Conservation (phyloP, 92 coral and sea anemone species). For the Epizoanthus ramosus region DNA sequence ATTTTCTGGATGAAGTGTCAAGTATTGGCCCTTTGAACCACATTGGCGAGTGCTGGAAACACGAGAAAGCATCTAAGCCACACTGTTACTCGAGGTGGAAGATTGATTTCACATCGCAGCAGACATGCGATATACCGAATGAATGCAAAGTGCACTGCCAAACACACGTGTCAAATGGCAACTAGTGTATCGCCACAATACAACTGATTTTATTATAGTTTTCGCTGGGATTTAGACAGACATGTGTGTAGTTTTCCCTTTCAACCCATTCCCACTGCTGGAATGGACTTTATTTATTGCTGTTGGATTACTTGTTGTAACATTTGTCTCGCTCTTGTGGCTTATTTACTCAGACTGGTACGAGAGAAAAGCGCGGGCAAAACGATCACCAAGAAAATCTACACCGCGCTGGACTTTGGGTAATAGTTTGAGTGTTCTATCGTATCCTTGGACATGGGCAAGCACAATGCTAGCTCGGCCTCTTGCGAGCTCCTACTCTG, state of each 20-base stretch:
- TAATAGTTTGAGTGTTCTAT: constrained; percentile 25
- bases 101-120: background rate
- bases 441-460: constrained; percentile 59
- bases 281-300: constrained; percentile 75
- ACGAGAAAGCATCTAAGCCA: background rate
- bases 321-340: constrained; percentile 46
- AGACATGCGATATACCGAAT: background rate
- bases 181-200: background rate
- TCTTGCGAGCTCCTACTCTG: constrained; percentile 57
- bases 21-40: constrained; percentile 36
- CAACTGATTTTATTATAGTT: background rate
- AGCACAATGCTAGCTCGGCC: constrained; percentile 67
- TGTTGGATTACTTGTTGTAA: constrained; percentile 62
- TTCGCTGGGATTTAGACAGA: constrained; percentile 10
- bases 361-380: constrained; percentile 33
- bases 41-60: background rate
- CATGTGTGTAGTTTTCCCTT: constrained; percentile 87
- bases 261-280: constrained; percentile 76
- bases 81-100: constrained; percentile 6
- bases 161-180: background rate
- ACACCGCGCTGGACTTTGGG: constrained; percentile 45
- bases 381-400: constrained; percentile 26
- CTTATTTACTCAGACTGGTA: constrained; percentile 43
- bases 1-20: background rate
- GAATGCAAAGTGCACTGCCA: background rate